Evolutionary conservation across 2,113 vertebrate species (phyloP).

Genomic region (Halichoerus grypus): DNA sequence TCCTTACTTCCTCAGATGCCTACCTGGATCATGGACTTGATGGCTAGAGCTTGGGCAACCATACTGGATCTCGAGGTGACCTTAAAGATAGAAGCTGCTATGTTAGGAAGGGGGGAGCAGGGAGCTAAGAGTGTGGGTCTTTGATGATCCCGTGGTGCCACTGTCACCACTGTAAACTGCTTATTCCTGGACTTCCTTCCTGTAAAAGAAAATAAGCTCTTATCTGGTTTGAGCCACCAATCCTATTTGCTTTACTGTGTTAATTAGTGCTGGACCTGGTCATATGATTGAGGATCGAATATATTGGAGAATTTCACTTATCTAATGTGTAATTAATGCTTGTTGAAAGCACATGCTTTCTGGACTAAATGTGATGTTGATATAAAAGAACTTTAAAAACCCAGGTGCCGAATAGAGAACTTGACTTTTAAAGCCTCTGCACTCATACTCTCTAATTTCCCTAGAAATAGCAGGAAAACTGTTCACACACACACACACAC

Average conservation of each 20-base stretch:
- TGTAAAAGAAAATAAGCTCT: neutral
- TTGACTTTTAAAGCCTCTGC: slow-evolving; percentile 22
- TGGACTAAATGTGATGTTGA: neutral
- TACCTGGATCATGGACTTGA: neutral
- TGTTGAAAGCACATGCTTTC: neutral
- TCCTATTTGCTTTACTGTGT: neutral
- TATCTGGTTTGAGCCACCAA: neutral
- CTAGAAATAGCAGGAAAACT: neutral
- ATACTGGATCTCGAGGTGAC: neutral
- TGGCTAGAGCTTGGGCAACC: neutral
- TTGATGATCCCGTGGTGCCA: neutral
- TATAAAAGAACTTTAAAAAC: neutral
- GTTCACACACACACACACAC: neutral
- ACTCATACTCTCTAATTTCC: neutral
- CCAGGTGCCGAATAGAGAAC: neutral
- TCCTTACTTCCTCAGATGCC: neutral
- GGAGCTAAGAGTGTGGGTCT: neutral
- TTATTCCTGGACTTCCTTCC: neutral
- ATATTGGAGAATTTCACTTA: neutral
- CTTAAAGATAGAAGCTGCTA: neutral
- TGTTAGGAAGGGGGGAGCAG: neutral
- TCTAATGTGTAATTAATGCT: neutral
- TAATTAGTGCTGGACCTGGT: neutral
- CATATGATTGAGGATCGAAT: neutral
- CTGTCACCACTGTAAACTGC: neutral